Percentiles rank a stretch among this genome's conserved stretches.
Evolutionary conservation across 2,797 vertebrate species (phyloP).

Genomic region (Siniperca undulata): DNA sequence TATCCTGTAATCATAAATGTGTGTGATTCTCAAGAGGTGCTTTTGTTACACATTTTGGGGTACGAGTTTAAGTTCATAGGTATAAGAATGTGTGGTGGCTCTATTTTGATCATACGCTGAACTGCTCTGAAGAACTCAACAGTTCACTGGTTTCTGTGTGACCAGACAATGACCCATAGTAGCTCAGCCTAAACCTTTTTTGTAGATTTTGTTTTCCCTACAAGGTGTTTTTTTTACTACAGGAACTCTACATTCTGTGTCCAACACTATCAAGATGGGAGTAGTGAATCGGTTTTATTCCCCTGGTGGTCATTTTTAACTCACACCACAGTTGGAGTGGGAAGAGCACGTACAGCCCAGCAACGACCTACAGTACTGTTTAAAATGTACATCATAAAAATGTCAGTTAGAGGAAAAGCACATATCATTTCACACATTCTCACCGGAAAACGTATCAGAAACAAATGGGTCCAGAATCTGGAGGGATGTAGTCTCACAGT

Average conservation of each 20-base stretch:
- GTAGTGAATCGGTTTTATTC: slow-evolving; percentile 50
- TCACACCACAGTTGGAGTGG: slow-evolving; percentile 43
- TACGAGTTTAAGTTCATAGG: not conserved
- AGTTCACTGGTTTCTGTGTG: slow-evolving; percentile 16
- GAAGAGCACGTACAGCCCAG: slow-evolving; percentile 49
- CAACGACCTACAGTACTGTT: slow-evolving; percentile 48
- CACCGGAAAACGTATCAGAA: slow-evolving; percentile 52
- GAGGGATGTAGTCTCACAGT: slow-evolving; percentile 14
- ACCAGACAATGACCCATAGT: slow-evolving; percentile 25
- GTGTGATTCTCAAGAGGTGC: not conserved
- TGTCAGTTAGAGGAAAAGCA: slow-evolving; percentile 57
- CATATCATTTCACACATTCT: slow-evolving; percentile 56
- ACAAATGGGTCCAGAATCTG: slow-evolving; percentile 52
- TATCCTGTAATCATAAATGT: not conserved
- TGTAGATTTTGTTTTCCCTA: slow-evolving; percentile 34
- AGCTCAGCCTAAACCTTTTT: not conserved
- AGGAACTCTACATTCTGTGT: slow-evolving; percentile 61
- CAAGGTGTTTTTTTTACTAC: slow-evolving; percentile 57
- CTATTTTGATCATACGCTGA: not conserved
- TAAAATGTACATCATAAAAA: slow-evolving; percentile 65
- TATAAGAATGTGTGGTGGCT: slow-evolving; percentile 2
- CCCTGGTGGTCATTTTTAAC: slow-evolving; percentile 55
- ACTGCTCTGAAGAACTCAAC: slow-evolving; percentile 8
- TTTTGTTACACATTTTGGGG: slow-evolving; percentile 13
- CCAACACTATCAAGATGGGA: slow-evolving; percentile 66